Evolutionary conservation across 2,888 invertebrate genomes (phyloP).

Genomic region (Lithophane leautieri): DNA sequence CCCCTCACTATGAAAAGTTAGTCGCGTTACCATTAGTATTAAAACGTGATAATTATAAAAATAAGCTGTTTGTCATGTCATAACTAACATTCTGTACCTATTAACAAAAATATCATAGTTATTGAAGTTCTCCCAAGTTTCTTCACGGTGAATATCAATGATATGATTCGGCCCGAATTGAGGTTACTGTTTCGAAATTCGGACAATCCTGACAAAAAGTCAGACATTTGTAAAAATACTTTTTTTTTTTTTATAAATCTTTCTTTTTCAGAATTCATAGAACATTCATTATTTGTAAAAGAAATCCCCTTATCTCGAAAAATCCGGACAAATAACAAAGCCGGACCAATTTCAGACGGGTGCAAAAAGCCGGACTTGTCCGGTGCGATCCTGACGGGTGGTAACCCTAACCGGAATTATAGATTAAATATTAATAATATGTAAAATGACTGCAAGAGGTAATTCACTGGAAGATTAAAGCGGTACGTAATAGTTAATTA

Average conservation of each 20-base stretch:
- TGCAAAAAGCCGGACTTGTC: background rate
- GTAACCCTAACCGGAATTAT: background rate
- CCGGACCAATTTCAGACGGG: background rate
- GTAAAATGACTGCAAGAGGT: background rate
- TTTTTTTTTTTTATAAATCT: background rate
- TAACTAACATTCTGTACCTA: background rate
- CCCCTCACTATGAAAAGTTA: slow-evolving; percentile 3
- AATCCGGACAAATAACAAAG: background rate
- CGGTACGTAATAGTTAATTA: background rate
- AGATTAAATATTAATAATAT: background rate
- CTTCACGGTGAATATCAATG: background rate
- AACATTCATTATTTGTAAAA: background rate
- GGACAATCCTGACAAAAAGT: background rate
- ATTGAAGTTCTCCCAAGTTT: no score
- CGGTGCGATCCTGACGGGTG: background rate
- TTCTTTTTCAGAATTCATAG: background rate
- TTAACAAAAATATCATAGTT: background rate
- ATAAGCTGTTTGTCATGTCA: background rate
- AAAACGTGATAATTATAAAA: background rate
- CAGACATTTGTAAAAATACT: background rate
- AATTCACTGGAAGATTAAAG: background rate
- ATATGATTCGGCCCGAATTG: background rate
- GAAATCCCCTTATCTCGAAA: background rate
- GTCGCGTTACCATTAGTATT: background rate
- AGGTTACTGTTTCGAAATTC: background rate